These are phyloP conservation scores for Perognathus longimembris DNA, from an alignment of 2,113 vertebrate genomes.

Conservation along the genomic window DNA sequence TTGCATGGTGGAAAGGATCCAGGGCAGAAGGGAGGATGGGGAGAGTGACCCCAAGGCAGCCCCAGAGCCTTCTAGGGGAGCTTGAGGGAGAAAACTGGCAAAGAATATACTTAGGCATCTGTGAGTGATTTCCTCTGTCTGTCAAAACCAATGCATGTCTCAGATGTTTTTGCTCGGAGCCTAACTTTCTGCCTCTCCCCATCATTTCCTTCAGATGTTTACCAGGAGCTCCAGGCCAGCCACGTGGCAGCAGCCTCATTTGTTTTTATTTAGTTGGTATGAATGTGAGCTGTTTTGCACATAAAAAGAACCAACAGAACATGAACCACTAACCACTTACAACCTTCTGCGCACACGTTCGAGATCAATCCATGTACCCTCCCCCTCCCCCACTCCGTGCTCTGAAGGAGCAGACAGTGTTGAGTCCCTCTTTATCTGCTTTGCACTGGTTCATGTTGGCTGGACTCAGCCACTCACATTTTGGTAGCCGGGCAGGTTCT, in stretches of 20 bases:
- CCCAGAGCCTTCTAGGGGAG: neutral
- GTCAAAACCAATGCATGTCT: slow-evolving; percentile 57
- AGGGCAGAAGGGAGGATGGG: neutral
- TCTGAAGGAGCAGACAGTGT: neutral
- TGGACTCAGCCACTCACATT: neutral
- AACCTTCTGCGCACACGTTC: rapidly evolving
- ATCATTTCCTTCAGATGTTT: slow-evolving; percentile 63
- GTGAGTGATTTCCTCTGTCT: slow-evolving; percentile 68
- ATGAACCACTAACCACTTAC: neutral
- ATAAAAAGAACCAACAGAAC: slow-evolving; percentile 43
- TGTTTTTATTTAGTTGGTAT: slow-evolving; percentile 71
- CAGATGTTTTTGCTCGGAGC: slow-evolving; percentile 32
- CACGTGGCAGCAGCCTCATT: slow-evolving; percentile 70
- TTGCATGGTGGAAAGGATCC: neutral
- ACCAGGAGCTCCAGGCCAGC: slow-evolving; percentile 62
- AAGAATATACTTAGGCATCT: slow-evolving; percentile 20
- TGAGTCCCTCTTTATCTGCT: neutral
- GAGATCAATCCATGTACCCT: neutral
- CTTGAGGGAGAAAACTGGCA: neutral
- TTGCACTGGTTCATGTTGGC: neutral
- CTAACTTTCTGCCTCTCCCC: slow-evolving; percentile 52
- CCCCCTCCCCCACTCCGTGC: too few relatives aligned
- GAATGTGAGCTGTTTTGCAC: slow-evolving; percentile 62
- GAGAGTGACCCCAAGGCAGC: neutral
- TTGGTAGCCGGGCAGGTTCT: neutral